Base-by-base conservation (phyloP, 2,797 vertebrate genomes). In the Tapera naevia region DNA sequence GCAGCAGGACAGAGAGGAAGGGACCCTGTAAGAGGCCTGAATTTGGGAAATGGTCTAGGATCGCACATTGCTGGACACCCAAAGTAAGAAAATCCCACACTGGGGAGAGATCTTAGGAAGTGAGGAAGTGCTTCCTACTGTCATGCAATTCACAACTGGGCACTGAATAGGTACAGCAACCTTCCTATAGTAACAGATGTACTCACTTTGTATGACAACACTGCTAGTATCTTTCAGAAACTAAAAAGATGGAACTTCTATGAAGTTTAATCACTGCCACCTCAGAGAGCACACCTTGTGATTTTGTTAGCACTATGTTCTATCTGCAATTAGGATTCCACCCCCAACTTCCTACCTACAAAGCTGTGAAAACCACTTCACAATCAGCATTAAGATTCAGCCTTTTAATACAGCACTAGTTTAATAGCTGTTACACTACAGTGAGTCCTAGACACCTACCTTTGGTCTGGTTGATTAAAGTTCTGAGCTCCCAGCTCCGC, bases 401-500 rank as follows among this genome's bases (percentile, higher is more conserved):
- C 39, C 13, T 78, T 75, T 62, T 25, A 54, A 30, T 56, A 54
- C 10, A 79, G n/a, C 39, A 27, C 61, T 53, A n/a, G 9, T 43
- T 65, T 71, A 67, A 64, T 0, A 86, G 35, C 53, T 22, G 16
- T 33, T 17, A 43, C 9, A 11, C 51, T 51, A 33, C 0, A 76
- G 51, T 21, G 41, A n/a, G 32, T 39, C 45, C 56, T 60, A 3
- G 33, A 32, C 53, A 73, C 96, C 96, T 96, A 99, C 99, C 99
- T 97, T 99, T 99, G 48, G 98, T 99, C 96, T 99, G 99, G 97
- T 95, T 99, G 96, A 99, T 99, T 30, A 99, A 98, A 2, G 98
- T 99, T 79, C 98, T 98, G 53, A 99, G 99, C 88, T 99, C 99
- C 99, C 99, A 99, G 64, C 99, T 99, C 82, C 99, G 97, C 7